Evolutionary conservation across 2,113 vertebrate species (phyloP).

Genomic region (Pelusios castaneus): DNA sequence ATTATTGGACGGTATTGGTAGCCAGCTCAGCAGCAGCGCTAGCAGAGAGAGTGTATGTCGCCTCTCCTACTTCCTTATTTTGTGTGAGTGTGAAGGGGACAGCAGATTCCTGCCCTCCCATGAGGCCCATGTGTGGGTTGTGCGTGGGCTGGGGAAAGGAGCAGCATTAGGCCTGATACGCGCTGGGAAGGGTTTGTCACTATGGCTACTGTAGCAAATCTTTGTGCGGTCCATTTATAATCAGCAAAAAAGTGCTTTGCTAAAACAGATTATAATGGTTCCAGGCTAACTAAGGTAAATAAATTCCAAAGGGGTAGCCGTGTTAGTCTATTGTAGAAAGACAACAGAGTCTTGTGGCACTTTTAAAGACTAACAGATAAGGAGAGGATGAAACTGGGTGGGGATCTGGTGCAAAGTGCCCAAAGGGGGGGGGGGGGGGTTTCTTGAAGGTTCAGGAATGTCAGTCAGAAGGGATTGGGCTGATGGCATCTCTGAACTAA

Average conservation of each 20-base stretch:
- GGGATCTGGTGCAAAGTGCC: constrained; percentile 14
- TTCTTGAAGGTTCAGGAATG: constrained; percentile 36
- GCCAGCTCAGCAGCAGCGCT: fast-evolving
- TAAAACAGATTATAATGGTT: neutral
- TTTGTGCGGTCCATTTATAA: neutral
- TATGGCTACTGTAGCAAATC: neutral
- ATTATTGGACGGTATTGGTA: neutral
- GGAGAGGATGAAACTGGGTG: constrained; percentile 43
- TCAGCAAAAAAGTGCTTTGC: neutral
- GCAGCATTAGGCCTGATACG: neutral
- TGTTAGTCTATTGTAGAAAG: no score
- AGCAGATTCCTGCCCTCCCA: neutral
- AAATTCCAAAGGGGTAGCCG: no score
- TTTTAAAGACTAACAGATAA: no score
- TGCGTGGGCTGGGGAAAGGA: neutral
- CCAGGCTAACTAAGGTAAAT: neutral
- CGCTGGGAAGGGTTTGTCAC: neutral
- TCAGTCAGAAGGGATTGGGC: constrained; percentile 52
- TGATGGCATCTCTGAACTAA: neutral
- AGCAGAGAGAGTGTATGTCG: neutral
- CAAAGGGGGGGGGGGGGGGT: constrained; percentile 45
- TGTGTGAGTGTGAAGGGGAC: neutral
- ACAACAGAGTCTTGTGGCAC: no score
- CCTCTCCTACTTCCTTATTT: neutral
- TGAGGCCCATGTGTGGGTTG: fast-evolving